These are phyloP conservation scores for Chirona hameri DNA, from an alignment of 2,888 invertebrate genomes.

Conservation along the genomic window DNA sequence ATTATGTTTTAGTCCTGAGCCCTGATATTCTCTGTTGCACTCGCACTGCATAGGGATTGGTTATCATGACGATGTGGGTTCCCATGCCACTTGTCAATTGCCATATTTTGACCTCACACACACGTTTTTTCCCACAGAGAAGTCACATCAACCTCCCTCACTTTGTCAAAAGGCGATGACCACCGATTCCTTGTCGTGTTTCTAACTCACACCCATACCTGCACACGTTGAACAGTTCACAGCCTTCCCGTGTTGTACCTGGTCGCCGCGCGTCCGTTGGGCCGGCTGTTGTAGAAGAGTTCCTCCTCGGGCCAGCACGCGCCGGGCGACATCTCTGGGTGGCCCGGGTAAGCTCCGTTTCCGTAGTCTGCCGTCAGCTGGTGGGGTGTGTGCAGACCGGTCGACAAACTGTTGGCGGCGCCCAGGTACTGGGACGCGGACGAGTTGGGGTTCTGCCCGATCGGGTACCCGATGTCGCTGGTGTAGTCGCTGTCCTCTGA, in stretches of 20 bases:
- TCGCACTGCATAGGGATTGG: no score
- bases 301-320: conserved; percentile 49
- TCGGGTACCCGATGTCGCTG: conserved; percentile 90
- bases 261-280: conserved; percentile 59
- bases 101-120: no score
- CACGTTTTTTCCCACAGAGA: no score
- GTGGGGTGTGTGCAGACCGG: conserved; percentile 66
- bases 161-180: no score
- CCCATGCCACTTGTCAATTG: no score
- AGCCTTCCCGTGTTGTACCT: conserved; percentile 47
- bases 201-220: no score
- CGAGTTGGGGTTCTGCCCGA: conserved; percentile 77
- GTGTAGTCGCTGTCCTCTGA: conserved; percentile 97
- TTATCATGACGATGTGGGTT: no score
- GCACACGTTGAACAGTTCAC: no score
- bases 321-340: conserved; percentile 41
- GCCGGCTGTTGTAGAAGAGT: conserved; percentile 83
- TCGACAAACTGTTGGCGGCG: conserved; percentile 72
- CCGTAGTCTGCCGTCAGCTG: conserved; percentile 42
- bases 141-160: no score
- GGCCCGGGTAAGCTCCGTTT: conserved; percentile 33
- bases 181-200: no score
- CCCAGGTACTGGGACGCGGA: conserved; percentile 83
- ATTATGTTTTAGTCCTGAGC: no score
- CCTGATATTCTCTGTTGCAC: no score